Evolutionary conservation across 1,140 invertebrate species (phyloP).

Genomic region (Acromyrmex echinatior): DNA sequence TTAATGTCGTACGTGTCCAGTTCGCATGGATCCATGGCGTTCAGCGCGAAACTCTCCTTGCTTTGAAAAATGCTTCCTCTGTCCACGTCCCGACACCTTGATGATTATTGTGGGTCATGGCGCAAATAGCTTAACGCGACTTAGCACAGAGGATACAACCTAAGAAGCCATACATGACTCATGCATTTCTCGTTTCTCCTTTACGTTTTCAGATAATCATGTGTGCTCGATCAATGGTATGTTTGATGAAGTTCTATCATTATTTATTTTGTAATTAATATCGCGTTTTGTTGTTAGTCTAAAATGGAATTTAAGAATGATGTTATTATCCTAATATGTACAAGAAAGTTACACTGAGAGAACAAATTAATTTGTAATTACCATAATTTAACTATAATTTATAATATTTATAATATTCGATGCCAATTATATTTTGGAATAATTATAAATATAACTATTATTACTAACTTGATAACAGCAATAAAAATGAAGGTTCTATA

Average conservation of each 20-base stretch:
- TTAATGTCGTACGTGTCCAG: neutral
- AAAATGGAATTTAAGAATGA: neutral
- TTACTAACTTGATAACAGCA: no score
- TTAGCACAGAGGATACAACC: neutral
- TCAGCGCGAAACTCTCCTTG: neutral
- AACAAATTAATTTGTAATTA: no score
- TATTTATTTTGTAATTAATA: neutral
- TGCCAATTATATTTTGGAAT: no score
- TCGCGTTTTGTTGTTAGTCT: neutral
- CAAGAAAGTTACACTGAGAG: no score
- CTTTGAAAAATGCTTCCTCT: conserved; percentile 6
- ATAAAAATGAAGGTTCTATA: no score
- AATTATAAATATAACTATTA: no score
- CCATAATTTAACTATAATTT: no score
- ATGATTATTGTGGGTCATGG: conserved; percentile 32
- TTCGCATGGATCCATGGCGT: no score
- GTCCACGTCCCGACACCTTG: neutral
- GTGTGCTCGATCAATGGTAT: neutral
- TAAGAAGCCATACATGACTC: conserved; percentile 27
- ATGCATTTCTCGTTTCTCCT: neutral
- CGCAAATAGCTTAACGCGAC: conserved; percentile 32
- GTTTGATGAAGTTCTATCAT: neutral
- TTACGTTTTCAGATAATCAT: neutral
- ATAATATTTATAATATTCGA: no score
- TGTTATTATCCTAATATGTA: neutral